phyloP scores from a whole-genome alignment of 1,140 invertebrate species.

The Ostrea edulis region DNA sequence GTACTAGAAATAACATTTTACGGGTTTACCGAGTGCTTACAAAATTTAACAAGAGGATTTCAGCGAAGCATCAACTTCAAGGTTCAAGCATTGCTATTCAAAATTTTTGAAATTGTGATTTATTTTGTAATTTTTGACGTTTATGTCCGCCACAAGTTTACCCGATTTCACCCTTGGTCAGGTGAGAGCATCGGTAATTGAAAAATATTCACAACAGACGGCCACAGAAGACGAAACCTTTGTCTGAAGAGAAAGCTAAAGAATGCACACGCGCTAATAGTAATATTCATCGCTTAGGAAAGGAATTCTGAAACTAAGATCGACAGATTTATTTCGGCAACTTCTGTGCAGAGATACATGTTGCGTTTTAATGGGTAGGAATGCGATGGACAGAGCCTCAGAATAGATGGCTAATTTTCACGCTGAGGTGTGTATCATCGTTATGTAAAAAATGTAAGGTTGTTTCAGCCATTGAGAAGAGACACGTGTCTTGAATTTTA shows the following conservation, averaged over 20 bases:
- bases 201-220: background rate
- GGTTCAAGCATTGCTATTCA: background rate
- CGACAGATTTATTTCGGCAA: too few species aligned
- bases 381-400: too few species aligned
- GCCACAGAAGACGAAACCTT: background rate
- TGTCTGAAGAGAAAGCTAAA: background rate
- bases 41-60: background rate
- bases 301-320: too few species aligned
- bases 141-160: background rate
- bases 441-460: too few species aligned
- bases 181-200: background rate
- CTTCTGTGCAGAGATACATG: too few species aligned
- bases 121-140: background rate
- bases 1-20: background rate
- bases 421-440: too few species aligned
- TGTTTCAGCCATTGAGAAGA: too few species aligned
- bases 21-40: background rate
- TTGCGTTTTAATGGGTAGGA: too few species aligned
- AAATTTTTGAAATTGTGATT: slow-evolving; percentile 1
- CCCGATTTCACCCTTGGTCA: background rate
- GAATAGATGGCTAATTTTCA: too few species aligned
- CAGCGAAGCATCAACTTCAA: background rate
- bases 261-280: background rate
- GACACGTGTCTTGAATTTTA: too few species aligned
- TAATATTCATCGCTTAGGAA: too few species aligned